Evolutionary conservation across 2,888 invertebrate genomes (phyloP).

Genomic region (Amaurobius ferox): DNA sequence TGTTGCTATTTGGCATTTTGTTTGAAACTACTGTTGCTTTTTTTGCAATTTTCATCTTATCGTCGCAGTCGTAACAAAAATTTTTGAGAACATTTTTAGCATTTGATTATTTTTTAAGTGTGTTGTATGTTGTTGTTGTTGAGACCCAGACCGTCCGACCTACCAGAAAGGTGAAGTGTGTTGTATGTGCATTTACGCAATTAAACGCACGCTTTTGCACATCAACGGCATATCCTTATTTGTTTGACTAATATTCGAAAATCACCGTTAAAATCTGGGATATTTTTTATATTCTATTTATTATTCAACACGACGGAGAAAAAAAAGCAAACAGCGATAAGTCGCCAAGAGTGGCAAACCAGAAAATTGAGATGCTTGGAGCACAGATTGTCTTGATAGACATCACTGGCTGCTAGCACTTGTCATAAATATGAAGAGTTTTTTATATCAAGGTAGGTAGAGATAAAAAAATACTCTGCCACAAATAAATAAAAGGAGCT

Average conservation of each 20-base stretch:
- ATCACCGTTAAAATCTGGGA: slow-evolving; percentile 29
- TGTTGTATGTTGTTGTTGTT: too few species aligned
- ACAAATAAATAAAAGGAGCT: too few species aligned
- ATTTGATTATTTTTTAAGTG: too few species aligned
- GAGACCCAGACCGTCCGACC: too few species aligned
- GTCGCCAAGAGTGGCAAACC: not conserved
- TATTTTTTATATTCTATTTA: not conserved
- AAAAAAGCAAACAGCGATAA: not conserved
- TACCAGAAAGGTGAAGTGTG: too few species aligned
- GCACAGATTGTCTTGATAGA: slow-evolving; percentile 37
- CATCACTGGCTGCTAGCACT: slow-evolving; percentile 17
- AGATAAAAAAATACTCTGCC: too few species aligned
- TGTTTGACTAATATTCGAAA: slow-evolving; percentile 35
- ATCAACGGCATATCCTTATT: slow-evolving; percentile 15
- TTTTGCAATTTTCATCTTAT: too few species aligned
- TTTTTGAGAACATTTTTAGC: too few species aligned
- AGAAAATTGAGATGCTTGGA: not conserved
- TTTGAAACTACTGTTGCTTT: too few species aligned
- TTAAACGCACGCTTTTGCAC: slow-evolving; percentile 3
- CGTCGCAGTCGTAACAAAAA: too few species aligned
- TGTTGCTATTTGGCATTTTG: too few species aligned
- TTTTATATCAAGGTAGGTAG: slow-evolving; percentile 13
- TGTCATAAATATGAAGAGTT: slow-evolving; percentile 26
- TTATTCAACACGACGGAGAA: not conserved
- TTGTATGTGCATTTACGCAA: slow-evolving; percentile 13